Evolutionary conservation across 1,140 invertebrate genomes (phyloP), one percentile per base, ranked within the genome.

Genomic region (Schlechtendalia chinensis): DNA sequence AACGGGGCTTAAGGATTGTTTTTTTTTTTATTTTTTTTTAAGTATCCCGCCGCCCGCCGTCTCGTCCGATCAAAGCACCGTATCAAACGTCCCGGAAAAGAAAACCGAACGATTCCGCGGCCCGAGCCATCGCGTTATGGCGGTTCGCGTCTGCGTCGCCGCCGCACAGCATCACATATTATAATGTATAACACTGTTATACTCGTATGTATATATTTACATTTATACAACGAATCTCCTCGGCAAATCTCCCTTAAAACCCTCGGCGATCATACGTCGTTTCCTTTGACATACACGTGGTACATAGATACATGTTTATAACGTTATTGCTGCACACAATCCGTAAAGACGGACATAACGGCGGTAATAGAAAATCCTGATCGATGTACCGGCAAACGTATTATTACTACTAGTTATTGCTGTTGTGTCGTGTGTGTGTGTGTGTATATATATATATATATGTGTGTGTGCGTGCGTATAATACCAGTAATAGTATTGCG

Each of bases 11-110:
- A 79, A 47, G 75, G 75, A 79, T 79, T 27, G 61, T 59, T 77
- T 39, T 65, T 59, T 65, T n/a, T n/a, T n/a, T n/a, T n/a, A n/a
- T n/a, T 65, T 54, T 50, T 53, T 29, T 39, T 39, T 63, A 79
- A 79, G 75, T 79, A 39, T n/a, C n/a, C 39, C 12, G 24, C 24
- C 4, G 12, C 14, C 50, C 12, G 19, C n/a, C 47, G 19, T 1
- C 54, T 17, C 0, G 11, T 16, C 12, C 39, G 56, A 32, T 32
- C 47, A n/a, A 5, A 5, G 6, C 24, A 50, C 17, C 67, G 47
- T 72, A 63, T 79, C 75, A 79, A 79, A 79, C 58, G 75, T 79
- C 45, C 58, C 58, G 75, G 75, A 79, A 79, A 61, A 79, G 56
- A 59, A 59, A 59, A 59, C 54, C 19, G 14, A 24, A 19, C 45